phyloP scores from a whole-genome alignment of 2,113 vertebrate species.

The Tupaia tana region DNA sequence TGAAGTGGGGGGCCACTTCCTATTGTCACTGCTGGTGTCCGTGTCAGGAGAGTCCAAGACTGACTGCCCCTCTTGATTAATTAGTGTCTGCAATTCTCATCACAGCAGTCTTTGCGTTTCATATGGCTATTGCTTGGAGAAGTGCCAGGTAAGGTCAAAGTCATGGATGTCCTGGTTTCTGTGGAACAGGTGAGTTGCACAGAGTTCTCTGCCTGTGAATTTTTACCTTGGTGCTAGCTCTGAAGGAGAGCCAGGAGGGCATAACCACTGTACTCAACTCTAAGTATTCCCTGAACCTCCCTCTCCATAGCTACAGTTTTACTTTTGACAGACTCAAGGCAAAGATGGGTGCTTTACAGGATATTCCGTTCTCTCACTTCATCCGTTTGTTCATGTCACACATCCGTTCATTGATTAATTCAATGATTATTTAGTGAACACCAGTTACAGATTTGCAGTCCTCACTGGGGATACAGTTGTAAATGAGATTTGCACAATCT shows the following conservation, averaged over 20 bases:
- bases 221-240: background rate
- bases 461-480: background rate
- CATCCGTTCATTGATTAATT: background rate
- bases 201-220: background rate
- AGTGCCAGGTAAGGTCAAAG: background rate
- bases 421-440: too few relatives aligned
- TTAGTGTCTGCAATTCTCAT: fast-evolving
- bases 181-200: background rate
- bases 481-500: background rate
- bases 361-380: background rate
- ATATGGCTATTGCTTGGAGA: fast-evolving
- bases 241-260: background rate
- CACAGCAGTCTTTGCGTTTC: background rate
- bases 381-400: background rate
- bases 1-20: background rate
- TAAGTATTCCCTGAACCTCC: background rate
- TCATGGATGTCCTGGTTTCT: too few relatives aligned
- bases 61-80: background rate
- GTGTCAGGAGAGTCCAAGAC: background rate
- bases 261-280: fast-evolving
- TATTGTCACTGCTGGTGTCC: fast-evolving
- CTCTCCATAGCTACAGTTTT: background rate
- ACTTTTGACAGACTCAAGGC: background rate
- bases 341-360: fast-evolving
- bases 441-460: fast-evolving